phyloP scores from a whole-genome alignment of 2,797 vertebrate species.

The Pampus argenteus region DNA sequence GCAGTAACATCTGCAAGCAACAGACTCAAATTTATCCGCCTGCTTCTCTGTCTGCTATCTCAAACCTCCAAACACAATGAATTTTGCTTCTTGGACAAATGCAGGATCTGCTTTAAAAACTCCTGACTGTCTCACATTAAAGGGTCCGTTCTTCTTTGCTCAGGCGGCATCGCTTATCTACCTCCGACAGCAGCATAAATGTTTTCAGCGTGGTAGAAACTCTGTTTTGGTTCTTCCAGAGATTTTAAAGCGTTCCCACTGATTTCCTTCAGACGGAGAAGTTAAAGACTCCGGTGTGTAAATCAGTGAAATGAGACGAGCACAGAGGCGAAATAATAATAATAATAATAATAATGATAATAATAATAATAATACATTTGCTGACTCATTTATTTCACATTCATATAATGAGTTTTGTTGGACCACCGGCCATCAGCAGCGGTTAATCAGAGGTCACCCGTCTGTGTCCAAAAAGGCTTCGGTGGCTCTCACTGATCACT shows the following conservation, averaged over 20 bases:
- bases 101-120: constrained; percentile 20
- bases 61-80: constrained; percentile 20
- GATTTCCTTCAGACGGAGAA: background rate
- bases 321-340: constrained; percentile 19
- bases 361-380: no score
- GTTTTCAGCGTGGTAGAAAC: background rate
- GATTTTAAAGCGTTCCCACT: background rate
- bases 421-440: constrained; percentile 13
- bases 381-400: constrained; percentile 52
- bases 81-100: constrained; percentile 15
- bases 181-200: constrained; percentile 24
- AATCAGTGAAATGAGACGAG: constrained; percentile 43
- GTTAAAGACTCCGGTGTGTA: constrained; percentile 9
- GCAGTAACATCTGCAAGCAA: constrained; percentile 14
- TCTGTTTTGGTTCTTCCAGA: constrained; percentile 5
- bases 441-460: constrained; percentile 66
- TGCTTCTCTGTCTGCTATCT: constrained; percentile 29
- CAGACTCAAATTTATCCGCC: constrained; percentile 14
- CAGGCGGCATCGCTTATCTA: constrained; percentile 6
- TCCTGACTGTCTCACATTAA: constrained; percentile 17
- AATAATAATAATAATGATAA: no score
- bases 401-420: constrained; percentile 46
- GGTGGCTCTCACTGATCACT: constrained; percentile 48
- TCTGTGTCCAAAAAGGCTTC: constrained; percentile 46
- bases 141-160: background rate